Evolutionary conservation across 2,113 vertebrate genomes (phyloP), one percentile per base, ranked within the genome.

Genomic region (Falco punctatus): DNA sequence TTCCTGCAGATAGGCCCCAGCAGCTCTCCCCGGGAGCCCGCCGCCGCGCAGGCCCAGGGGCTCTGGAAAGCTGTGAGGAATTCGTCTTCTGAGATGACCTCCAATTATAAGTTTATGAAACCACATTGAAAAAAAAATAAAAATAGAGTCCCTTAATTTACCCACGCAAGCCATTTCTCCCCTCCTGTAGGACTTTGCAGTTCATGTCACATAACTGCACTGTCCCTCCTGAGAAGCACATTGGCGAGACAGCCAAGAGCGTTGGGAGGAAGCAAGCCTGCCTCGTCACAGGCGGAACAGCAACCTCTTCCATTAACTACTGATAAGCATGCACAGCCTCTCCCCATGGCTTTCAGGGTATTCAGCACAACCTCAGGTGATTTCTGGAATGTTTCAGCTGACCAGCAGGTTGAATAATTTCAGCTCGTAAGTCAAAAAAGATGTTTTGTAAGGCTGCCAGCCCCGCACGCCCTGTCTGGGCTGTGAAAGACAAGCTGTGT

Each of bases 401-500:
- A 91, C 62, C 61, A 79, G 51, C 1, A 0, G n/a, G 64, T 86
- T 38, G 61, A 89, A 87, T 10, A 22, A 3, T 0, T 79, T 87
- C 81, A 91, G 46, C 69, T 90, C 55, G 23, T 22, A 64, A 61
- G 70, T 35, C 30, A 67, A 92, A 93, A 92, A 94, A 86, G 49
- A 57, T 40, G 81, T 79, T 96, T 93, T 82, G 64, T 85, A 79
- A 58, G 58, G 52, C 81, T 96, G 70, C 57, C 65, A 93, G 73
- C 51, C 77, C 67, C 1, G 2, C 64, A 87, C 74, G 70, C 46
- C 35, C 55, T 81, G 48, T 59, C 26, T 49, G 35, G 70, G 48
- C 75, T 84, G 67, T 97, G 94, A 97, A 97, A 97, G 96, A 85
- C 95, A 74, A 80, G 73, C 79, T 92, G 80, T 96, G 91, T 93